Evolutionary conservation across 2,113 vertebrate genomes (phyloP).

Genomic region (Charadrius vociferus): DNA sequence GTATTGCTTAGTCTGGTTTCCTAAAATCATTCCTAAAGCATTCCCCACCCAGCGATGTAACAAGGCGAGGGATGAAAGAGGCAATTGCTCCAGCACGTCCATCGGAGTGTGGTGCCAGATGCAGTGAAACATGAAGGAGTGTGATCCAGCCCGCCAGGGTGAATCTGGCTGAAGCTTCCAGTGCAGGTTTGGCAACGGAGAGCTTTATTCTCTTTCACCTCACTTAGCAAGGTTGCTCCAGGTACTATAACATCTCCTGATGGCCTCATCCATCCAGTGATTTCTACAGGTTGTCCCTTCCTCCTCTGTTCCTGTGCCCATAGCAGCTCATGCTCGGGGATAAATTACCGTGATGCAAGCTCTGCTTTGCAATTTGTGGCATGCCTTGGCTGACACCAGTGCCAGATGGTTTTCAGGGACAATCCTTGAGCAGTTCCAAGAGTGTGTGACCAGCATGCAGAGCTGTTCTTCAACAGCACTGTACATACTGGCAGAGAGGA

Average conservation of each 20-base stretch:
- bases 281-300: background rate
- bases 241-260: background rate
- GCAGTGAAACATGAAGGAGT: background rate
- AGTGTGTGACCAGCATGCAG: background rate
- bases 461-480: background rate
- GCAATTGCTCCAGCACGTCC: background rate
- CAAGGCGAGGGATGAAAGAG: background rate
- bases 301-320: background rate
- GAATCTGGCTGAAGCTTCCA: background rate
- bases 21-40: background rate
- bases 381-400: background rate
- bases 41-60: background rate
- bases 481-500: background rate
- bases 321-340: background rate
- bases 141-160: background rate
- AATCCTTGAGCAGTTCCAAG: background rate
- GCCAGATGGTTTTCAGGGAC: slow-evolving; percentile 19
- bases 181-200: background rate
- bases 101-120: background rate
- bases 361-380: background rate
- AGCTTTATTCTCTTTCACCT: background rate
- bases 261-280: background rate
- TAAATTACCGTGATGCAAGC: background rate
- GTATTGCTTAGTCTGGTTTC: background rate
- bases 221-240: background rate